These are phyloP conservation scores for Aurelia sp. DNA, from an alignment of 30 jellyfish, hydroid and myxozoan genomes.

Conservation along the genomic window DNA sequence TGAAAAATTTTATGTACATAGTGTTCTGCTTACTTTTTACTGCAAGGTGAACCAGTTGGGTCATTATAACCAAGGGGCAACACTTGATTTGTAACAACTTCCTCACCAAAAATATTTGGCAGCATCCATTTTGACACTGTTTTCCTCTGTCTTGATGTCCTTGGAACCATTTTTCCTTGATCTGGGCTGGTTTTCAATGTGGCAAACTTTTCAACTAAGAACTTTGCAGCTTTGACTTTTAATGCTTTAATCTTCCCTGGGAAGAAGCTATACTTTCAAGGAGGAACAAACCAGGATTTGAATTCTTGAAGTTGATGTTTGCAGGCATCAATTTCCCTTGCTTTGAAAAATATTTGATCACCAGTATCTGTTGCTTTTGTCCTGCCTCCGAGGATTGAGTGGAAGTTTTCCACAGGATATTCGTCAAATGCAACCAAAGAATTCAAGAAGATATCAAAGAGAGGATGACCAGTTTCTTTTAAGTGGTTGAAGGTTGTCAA, in stretches of 20 bases:
- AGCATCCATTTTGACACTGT: constrained; percentile 13
- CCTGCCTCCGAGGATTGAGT: constrained; percentile 17
- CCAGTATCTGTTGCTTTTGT: constrained; percentile 38
- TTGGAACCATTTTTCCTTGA: constrained; percentile 20
- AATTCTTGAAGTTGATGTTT: constrained; percentile 43
- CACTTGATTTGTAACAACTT: constrained; percentile 15
- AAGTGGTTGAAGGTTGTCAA: constrained; percentile 8
- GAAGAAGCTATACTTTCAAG: constrained; percentile 27
- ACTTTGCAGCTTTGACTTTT: constrained; percentile 20
- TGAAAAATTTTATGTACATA: background rate
- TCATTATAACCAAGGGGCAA: constrained; percentile 25
- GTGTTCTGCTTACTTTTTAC: background rate
- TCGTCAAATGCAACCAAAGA: constrained; percentile 18
- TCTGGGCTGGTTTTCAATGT: constrained; percentile 10
- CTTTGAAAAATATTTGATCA: constrained; percentile 12
- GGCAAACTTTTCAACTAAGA: constrained; percentile 11
- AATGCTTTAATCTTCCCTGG: constrained; percentile 15
- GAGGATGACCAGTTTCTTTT: constrained; percentile 3
- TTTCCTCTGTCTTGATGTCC: constrained; percentile 3
- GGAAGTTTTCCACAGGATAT: constrained; percentile 42
- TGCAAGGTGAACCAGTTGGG: constrained; percentile 1
- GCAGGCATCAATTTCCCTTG: constrained; percentile 15
- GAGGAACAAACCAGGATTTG: constrained; percentile 58
- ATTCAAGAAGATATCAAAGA: background rate
- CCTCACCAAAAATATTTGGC: constrained; percentile 28